Evolutionary conservation across 64 coral and sea anemone species (phyloP).

Genomic region (Montipora foliosa): DNA sequence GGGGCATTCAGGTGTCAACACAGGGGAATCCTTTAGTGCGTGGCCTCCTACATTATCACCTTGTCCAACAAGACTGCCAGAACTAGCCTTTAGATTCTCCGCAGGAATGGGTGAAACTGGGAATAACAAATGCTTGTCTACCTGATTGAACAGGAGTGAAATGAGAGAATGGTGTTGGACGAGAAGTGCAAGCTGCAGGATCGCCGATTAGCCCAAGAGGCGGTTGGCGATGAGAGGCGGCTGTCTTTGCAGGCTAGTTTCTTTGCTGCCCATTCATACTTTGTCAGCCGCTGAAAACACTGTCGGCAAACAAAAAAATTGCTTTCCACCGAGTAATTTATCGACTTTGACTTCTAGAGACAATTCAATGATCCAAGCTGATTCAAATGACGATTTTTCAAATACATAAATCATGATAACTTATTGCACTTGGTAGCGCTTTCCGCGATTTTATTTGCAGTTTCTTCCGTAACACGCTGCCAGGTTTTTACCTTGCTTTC

Average conservation of each 20-base stretch:
- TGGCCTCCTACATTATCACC: not conserved
- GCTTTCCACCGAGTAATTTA: not conserved
- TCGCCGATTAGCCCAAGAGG: not conserved
- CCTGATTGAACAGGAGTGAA: not conserved
- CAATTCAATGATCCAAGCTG: not conserved
- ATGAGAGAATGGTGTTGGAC: not conserved
- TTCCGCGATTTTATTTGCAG: constrained; percentile 35
- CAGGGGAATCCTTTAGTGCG: not conserved
- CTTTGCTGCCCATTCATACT: constrained; percentile 6
- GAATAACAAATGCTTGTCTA: not conserved
- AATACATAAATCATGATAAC: constrained; percentile 12
- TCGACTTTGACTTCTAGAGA: constrained; percentile 7
- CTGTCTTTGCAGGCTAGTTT: not conserved
- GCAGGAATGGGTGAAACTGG: constrained; percentile 14
- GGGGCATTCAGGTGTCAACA: not conserved
- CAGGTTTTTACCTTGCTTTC: not conserved
- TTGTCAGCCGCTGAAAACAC: constrained; percentile 25
- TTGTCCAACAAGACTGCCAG: not conserved
- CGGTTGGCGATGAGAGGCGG: too few species aligned
- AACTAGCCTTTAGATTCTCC: not conserved
- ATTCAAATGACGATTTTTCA: constrained; percentile 8
- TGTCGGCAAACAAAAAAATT: constrained; percentile 37
- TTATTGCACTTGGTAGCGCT: not conserved
- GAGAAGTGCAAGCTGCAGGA: constrained; percentile 28
- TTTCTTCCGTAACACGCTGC: constrained; percentile 7